Base-by-base conservation (phyloP, 2,888 invertebrate genomes). In the Dryadula phaetusa region DNA sequence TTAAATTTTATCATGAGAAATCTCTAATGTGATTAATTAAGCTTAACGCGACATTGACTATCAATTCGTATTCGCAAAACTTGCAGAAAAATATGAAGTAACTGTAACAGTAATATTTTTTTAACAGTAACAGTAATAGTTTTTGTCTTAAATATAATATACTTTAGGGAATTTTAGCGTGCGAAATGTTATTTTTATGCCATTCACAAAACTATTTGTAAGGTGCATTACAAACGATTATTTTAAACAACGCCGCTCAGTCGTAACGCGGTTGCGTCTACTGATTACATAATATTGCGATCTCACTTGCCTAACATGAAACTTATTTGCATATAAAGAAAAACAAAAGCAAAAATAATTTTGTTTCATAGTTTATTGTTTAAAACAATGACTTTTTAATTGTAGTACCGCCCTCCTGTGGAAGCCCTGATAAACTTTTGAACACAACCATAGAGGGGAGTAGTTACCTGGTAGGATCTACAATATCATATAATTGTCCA, bases 391-490 rank as follows among this genome's bases (percentile, higher is more conserved):
- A 63, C 62, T 71, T 67, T 77, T 66, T 68, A 74, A 83, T 84
- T 16, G 25, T 86, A 97, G 97, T 95, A 72, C 97, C 98, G 0
- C 94, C 96, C 3, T 94, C 95, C 0, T 98, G 98, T 80, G 98
- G 98, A 14, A 97, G 97, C 79, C 98, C 98, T 0, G 97, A 98
- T 79, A 96, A 96, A 75, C 90, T 95, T 53, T 93, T 96, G 74
- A 98, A 98, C 82, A 97, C 97, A 0, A 97, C 97, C 0, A 95
- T 98, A 62, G 87, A 93, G 63, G 97, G 96, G 0, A 93, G 89
- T 73, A 94, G 95, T 80, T 95, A 94, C 79, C 92, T 92, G 1
- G 93, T 97, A n/a, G 96, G 96, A 7, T 94, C 95, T 0, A 85
- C 84, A 20, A 96, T 98, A 74, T 91, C 93, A 53, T 98, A 98